Conservation (phyloP, 2,797 vertebrate species). For the Cetoscarus ocellatus region DNA sequence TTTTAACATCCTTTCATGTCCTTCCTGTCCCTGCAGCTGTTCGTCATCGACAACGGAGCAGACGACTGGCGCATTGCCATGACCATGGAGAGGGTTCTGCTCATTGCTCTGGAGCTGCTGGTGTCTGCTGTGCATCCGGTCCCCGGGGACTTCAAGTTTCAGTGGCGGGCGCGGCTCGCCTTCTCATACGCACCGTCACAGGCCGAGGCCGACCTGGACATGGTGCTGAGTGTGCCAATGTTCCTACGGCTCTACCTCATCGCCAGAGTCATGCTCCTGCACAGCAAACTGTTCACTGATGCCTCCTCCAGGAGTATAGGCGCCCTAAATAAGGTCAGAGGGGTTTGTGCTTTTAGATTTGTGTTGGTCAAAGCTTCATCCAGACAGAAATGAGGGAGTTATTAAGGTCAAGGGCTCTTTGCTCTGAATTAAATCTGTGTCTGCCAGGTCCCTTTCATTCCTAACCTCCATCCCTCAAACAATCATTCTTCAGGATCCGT, state of each 20-base stretch:
- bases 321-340: conserved; percentile 95
- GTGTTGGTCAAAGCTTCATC: conserved; percentile 20
- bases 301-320: conserved; percentile 99
- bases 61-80: conserved; percentile 99
- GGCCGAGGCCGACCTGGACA: conserved; percentile 97
- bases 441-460: conserved; percentile 37
- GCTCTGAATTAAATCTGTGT: conserved; percentile 54
- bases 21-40: conserved; percentile 74
- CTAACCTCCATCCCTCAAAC: conserved; percentile 30
- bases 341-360: conserved; percentile 11
- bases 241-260: conserved; percentile 99
- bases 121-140: conserved; percentile 98
- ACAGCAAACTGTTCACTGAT: conserved; percentile 99
- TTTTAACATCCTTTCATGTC: conserved; percentile 36
- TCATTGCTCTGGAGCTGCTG: conserved; percentile 96
- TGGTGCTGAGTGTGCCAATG: conserved; percentile 98
- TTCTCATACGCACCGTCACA: conserved; percentile 94
- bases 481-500: conserved; percentile 25
- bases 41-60: conserved; percentile 97
- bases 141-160: conserved; percentile 91
- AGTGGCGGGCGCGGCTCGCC: conserved; percentile 95
- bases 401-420: conserved; percentile 65
- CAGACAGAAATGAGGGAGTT: conserved; percentile 20
- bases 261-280: conserved; percentile 97
- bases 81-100: conserved; percentile 96